Evolutionary conservation across 2,113 vertebrate genomes (phyloP).

Genomic region (Columba livia): DNA sequence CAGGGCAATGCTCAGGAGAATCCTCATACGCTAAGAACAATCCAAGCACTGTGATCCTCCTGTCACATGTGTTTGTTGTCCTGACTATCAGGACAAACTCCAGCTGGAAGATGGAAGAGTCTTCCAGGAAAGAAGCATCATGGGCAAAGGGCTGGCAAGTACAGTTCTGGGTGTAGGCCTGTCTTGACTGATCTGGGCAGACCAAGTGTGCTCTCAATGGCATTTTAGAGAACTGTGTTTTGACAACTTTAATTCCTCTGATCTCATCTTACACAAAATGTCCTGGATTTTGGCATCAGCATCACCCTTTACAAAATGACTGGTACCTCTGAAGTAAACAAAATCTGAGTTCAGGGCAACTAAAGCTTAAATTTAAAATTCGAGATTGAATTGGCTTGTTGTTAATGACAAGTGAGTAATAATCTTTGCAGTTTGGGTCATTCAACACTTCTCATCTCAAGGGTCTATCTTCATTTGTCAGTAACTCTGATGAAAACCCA

Average conservation of each 20-base stretch:
- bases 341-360: not conserved
- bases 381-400: not conserved
- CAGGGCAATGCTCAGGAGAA: not conserved
- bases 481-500: not conserved
- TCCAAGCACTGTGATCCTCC: not conserved
- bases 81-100: not conserved
- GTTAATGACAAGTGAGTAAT: not conserved
- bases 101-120: not conserved
- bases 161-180: not conserved
- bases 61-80: not conserved
- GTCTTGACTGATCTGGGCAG: not conserved
- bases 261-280: constrained; percentile 7
- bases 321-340: constrained; percentile 5
- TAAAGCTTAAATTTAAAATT: not conserved
- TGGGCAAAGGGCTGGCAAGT: not conserved
- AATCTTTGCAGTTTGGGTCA: not conserved
- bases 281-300: not conserved
- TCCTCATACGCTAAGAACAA: not conserved
- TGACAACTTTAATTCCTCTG: constrained; percentile 26
- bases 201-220: not conserved
- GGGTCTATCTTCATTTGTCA: not conserved
- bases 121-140: not conserved
- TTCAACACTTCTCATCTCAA: not conserved
- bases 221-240: not conserved
- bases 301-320: not conserved